phyloP scores from a whole-genome alignment of 2,113 vertebrate species.

The Centropus unirufus region DNA sequence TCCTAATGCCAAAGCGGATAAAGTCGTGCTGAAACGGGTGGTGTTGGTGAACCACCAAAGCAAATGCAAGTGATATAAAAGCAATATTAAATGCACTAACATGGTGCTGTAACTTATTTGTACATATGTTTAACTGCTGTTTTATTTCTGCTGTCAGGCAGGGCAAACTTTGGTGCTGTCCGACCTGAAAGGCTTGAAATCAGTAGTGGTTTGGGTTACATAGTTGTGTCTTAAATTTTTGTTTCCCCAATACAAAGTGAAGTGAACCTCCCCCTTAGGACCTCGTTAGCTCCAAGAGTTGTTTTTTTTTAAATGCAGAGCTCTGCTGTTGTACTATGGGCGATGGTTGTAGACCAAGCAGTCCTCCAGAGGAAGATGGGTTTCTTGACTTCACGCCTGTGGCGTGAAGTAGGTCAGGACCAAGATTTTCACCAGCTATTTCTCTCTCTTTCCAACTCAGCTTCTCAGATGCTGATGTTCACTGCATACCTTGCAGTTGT shows the following conservation, averaged over 20 bases:
- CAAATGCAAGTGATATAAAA: not conserved
- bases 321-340: not conserved
- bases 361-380: not conserved
- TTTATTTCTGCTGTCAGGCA: not conserved
- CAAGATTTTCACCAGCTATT: not conserved
- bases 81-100: not conserved
- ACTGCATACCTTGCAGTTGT: constrained; percentile 82
- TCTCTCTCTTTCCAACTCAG: constrained; percentile 57
- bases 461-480: constrained; percentile 85
- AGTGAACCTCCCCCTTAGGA: not conserved
- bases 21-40: not conserved
- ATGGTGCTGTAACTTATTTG: not conserved
- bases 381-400: not conserved
- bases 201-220: rapidly evolving
- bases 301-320: not conserved
- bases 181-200: not conserved
- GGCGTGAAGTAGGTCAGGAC: not conserved
- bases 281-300: not conserved
- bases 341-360: not conserved
- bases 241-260: not conserved
- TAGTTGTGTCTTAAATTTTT: not conserved
- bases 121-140: not conserved
- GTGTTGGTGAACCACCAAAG: not conserved
- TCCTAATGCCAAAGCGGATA: not conserved
- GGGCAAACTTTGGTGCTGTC: not conserved